Conservation (phyloP, 2,113 vertebrate genomes). For the Atrichornis clamosus region DNA sequence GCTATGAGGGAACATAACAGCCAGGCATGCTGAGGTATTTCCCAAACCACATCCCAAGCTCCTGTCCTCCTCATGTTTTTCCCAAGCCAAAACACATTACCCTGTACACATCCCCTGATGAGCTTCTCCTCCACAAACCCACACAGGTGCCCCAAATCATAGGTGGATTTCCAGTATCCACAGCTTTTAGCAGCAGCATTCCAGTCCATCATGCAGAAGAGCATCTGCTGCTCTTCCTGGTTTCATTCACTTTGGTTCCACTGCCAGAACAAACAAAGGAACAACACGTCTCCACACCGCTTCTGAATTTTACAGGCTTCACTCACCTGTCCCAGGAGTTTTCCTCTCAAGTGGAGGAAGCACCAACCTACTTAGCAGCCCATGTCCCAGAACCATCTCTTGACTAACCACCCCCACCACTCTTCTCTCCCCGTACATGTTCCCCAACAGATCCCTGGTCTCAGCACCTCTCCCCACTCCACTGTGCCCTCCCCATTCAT, state of each 20-base stretch:
- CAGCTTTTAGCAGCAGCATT: neutral
- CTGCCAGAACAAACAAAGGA: neutral
- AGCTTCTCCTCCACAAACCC: neutral
- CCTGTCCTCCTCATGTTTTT: neutral
- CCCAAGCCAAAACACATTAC: neutral
- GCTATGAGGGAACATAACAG: neutral
- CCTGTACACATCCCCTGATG: fast-evolving
- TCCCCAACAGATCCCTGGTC: neutral
- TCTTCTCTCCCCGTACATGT: fast-evolving
- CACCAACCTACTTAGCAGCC: neutral
- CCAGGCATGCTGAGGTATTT: neutral
- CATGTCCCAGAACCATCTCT: neutral
- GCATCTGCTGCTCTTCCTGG: neutral
- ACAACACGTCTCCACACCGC: neutral
- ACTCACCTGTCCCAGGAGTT: neutral
- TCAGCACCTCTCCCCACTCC: neutral
- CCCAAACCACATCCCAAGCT: neutral
- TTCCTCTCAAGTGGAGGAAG: neutral
- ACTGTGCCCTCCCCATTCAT: neutral
- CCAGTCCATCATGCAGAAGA: neutral
- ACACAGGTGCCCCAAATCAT: neutral
- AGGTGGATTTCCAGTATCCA: neutral
- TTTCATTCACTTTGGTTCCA: neutral
- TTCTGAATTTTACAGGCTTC: neutral
- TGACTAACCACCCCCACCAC: neutral